Base-by-base conservation (phyloP, 2,797 vertebrate species). In the Cirrhinus mrigala region DNA sequence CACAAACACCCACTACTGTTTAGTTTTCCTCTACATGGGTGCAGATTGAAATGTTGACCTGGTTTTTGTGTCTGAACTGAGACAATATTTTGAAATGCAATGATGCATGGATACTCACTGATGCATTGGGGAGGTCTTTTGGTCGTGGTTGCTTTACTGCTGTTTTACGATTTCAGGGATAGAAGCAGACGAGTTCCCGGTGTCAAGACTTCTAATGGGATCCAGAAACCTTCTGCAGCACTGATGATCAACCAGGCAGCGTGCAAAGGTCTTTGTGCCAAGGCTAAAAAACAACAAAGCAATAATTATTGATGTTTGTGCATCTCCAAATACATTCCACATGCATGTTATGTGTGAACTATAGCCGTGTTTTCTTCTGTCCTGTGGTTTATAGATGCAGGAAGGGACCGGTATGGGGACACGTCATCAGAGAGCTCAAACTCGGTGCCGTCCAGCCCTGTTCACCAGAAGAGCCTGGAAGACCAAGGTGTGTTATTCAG, bases 381-480 rank as follows among this genome's bases (percentile, higher is more conserved):
- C 29, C 3, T 74, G 46, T 75, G 94, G 94, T 94, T 95, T 15
- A 69, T 91, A 93, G 95, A 95, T 89, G 94, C 94, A 91, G 95
- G 96, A 85, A 95, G 94, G 54, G 96, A 97, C 88, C 94, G 95
- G 0, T 96, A 95, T 91, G 96, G 96, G 92, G 96, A 97, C 92
- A 96, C 96, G 3, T 97, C 96, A 84, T 97, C 96, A 58, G 96
- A 97, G 93, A 97, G 96, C 93, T 97, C 96, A 91, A 97, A 96
- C 93, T 97, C 96, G 81, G 86, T 88, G 37, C 96, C 96, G 20
- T 96, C 96, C 89, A 97, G 96, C 88, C 96, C 96, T 79, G 93
- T 92, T 70, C 96, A 96, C 70, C 96, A 96, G 88, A 96, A 95
- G 85, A 97, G 96, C 90, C 95, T 96, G 95, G 95, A 96, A 89